A percentile compares a stretch with the other conserved stretches of the same genome.
Conservation (phyloP, 2,797 vertebrate species). For the Clarias platycephalus region DNA sequence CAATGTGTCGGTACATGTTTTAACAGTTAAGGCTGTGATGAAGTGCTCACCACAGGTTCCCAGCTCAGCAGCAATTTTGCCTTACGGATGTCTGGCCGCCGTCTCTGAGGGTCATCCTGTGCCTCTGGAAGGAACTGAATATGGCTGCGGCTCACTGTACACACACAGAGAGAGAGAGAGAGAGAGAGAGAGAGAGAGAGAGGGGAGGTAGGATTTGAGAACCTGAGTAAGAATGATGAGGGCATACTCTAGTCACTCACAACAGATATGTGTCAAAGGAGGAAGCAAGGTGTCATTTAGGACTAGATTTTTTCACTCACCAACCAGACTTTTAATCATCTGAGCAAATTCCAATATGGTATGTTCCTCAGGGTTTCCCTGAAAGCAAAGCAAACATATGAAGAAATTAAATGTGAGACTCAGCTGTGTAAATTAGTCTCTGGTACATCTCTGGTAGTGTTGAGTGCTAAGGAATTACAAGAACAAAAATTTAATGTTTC, state of each 20-base stretch:
- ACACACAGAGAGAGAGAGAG: not conserved
- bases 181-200: not conserved
- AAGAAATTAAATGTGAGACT: not conserved
- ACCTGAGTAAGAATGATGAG: not conserved
- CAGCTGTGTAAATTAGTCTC: not conserved
- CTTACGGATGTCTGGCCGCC: constrained; percentile 94
- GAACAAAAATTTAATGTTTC: not conserved
- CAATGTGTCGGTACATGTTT: not conserved
- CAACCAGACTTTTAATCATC: constrained; percentile 95
- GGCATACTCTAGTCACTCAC: not conserved
- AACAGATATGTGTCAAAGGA: not conserved
- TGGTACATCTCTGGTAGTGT: not conserved
- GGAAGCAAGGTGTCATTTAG: too few relatives aligned
- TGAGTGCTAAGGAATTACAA: not conserved
- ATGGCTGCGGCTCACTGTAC: constrained; percentile 86
- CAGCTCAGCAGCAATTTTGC: constrained; percentile 93
- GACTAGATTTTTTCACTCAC: constrained; percentile 71
- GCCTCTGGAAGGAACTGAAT: constrained; percentile 98
- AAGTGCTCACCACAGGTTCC: constrained; percentile 92
- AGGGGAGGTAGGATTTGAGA: not conserved
- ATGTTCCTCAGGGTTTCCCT: constrained; percentile 98
- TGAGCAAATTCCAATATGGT: constrained; percentile 96
- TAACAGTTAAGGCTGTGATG: not conserved
- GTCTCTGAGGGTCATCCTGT: constrained; percentile 95
- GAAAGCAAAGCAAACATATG: constrained; percentile 41